Percentiles rank a stretch among this genome's conserved stretches.
phyloP scores from a whole-genome alignment of 2,797 vertebrate species.

The Rhynchonycteris naso region DNA sequence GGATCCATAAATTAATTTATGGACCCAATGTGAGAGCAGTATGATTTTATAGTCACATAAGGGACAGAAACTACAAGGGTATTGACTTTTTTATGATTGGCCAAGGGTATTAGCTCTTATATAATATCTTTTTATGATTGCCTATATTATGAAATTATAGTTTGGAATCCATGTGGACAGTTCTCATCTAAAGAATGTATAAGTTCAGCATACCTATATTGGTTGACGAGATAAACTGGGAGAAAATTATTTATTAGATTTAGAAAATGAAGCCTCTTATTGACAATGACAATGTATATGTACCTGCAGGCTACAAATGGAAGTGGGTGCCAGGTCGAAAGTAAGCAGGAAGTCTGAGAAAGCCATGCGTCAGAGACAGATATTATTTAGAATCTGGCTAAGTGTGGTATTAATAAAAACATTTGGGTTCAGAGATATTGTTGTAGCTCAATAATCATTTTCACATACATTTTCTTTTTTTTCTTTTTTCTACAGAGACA shows the following conservation, averaged over 20 bases:
- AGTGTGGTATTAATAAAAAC: not conserved
- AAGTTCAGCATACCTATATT: not conserved
- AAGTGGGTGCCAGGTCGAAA: not conserved
- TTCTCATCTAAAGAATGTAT: not conserved
- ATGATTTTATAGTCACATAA: not conserved
- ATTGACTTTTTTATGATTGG: not conserved
- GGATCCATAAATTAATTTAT: not conserved
- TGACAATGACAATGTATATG: not conserved
- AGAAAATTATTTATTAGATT: not conserved
- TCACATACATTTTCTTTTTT: not conserved
- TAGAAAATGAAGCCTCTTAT: not conserved
- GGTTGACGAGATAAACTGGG: not conserved
- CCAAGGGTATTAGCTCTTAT: not conserved
- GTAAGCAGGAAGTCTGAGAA: conserved; percentile 9
- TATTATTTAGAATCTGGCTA: not conserved
- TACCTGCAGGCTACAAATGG: not conserved
- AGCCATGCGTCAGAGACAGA: not conserved
- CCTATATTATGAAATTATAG: not conserved
- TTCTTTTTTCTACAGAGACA: no score
- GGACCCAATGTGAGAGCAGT: not conserved
- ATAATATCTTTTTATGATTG: not conserved
- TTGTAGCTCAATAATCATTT: not conserved
- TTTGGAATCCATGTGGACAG: not conserved
- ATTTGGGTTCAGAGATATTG: not conserved
- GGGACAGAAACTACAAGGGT: not conserved